Evolutionary conservation across 2,888 invertebrate genomes (phyloP), one percentile per base, ranked within the genome.

Genomic region (Apomyelois bistriatella): DNA sequence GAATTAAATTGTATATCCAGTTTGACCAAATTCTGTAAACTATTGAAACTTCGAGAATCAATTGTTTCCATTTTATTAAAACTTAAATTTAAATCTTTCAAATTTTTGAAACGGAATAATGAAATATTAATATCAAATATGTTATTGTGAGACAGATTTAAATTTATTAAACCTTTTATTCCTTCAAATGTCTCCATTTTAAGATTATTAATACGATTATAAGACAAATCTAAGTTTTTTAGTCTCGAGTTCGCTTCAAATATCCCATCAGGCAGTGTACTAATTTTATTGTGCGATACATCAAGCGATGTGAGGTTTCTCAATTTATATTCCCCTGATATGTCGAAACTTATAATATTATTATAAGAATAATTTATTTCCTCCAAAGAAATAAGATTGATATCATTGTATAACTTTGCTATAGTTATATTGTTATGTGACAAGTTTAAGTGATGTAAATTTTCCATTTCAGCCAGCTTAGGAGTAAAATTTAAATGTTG

Each of bases 361-460:
- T 85, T 86, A 52, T 76, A 58, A 0, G 86, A 86, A 6, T 77
- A 65, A 64, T 85, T 74, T 28, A 85, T 59, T 52, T 68, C 65
- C 17, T 17, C 54, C 17, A 86, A 58, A 1, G 41, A 41, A 1
- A 35, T 43, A 0, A 82, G 56, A 10, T 71, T 53, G 2, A 59
- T 1, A 1, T 0, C 0, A 47, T 79, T 81, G 1, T 62, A 71
- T 1, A 86, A 56, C 37, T 61, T 61, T 9, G 78, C 83, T 3
- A 51, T 59, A 0, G 53, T 62, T 1, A 85, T 40, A 0, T 46
- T 32, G 53, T 82, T 85, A 9, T 57, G 52, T 0, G 81, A 79
- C 17, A 83, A 30, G 53, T 76, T 76, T 3, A 85, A 56, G 8
- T 48, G 52, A 10, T 22, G 53, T 1, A 85, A 59, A 41, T 71